A percentile compares a stretch with the other conserved stretches of the same genome.
Conservation (phyloP, 92 coral and sea anemone species). For the Diadumene lineata region DNA sequence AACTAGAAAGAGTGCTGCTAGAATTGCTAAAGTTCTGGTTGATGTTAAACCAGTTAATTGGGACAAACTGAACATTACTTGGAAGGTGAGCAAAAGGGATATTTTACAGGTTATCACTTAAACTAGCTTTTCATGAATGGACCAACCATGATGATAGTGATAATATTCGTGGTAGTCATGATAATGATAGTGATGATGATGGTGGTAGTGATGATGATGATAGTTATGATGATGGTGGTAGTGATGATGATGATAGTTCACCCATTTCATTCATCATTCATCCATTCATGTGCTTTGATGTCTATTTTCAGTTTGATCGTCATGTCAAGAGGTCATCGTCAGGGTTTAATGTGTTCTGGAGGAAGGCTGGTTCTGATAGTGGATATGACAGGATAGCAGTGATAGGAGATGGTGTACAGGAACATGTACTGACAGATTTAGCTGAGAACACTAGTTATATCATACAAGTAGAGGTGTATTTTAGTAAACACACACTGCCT, state of each 20-base stretch:
- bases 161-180: not conserved
- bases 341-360: conserved; percentile 76
- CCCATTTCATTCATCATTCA: no score
- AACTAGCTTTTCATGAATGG: not conserved
- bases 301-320: conserved; percentile 12
- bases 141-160: not conserved
- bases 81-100: no score
- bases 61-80: conserved; percentile 61
- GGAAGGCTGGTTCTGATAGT: conserved; percentile 26
- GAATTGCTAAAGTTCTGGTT: conserved; percentile 41
- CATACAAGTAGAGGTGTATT: conserved; percentile 59
- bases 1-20: conserved; percentile 20
- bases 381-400: conserved; percentile 7
- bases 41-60: conserved; percentile 30
- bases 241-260: no score
- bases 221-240: not conserved
- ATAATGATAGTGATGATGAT: not conserved
- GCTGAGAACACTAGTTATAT: conserved; percentile 74
- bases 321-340: conserved; percentile 15
- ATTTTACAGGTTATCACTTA: no score
- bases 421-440: conserved; percentile 47
- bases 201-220: not conserved
- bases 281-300: no score
- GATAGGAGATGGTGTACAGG: conserved; percentile 34
- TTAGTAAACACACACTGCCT: conserved; percentile 36